phyloP scores from a whole-genome alignment of 2,888 invertebrate genomes.

The Aphidoletes aphidimyza region DNA sequence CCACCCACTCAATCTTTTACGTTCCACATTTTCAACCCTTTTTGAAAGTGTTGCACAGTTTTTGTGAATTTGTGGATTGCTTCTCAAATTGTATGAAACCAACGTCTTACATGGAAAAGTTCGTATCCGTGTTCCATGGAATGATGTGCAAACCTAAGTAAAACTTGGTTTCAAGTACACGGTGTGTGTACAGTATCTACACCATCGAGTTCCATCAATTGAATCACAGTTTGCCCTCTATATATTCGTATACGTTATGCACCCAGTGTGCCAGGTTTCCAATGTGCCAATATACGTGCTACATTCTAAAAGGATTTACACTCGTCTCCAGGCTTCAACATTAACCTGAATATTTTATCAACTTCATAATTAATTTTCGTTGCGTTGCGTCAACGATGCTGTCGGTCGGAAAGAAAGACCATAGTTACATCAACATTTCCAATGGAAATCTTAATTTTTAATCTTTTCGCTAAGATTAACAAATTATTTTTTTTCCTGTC shows the following conservation, averaged over 20 bases:
- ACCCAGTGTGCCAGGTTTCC: too few relatives aligned
- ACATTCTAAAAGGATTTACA: slow-evolving; percentile 1
- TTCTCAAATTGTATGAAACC: slow-evolving; percentile 11
- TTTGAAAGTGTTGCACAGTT: neutral
- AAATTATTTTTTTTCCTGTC: neutral
- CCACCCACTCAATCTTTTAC: slow-evolving; percentile 1
- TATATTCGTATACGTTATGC: neutral
- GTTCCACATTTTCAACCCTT: slow-evolving; percentile 9
- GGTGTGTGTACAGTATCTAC: neutral
- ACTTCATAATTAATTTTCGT: slow-evolving; percentile 54
- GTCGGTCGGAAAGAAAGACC: neutral
- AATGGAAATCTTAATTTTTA: slow-evolving; percentile 49
- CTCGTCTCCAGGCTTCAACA: slow-evolving; percentile 19
- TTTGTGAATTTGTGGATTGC: neutral
- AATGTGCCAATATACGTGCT: slow-evolving; percentile 16
- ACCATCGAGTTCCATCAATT: neutral
- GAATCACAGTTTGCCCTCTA: too few relatives aligned
- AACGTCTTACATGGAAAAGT: neutral
- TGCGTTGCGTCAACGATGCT: neutral
- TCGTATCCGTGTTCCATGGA: neutral
- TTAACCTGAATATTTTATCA: slow-evolving; percentile 47
- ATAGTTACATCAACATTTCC: neutral
- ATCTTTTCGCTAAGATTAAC: slow-evolving; percentile 23
- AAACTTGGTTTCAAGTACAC: neutral
- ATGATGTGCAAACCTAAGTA: neutral